Evolutionary conservation across 2,888 invertebrate species (phyloP).

Genomic region (Epinotia bilunana): DNA sequence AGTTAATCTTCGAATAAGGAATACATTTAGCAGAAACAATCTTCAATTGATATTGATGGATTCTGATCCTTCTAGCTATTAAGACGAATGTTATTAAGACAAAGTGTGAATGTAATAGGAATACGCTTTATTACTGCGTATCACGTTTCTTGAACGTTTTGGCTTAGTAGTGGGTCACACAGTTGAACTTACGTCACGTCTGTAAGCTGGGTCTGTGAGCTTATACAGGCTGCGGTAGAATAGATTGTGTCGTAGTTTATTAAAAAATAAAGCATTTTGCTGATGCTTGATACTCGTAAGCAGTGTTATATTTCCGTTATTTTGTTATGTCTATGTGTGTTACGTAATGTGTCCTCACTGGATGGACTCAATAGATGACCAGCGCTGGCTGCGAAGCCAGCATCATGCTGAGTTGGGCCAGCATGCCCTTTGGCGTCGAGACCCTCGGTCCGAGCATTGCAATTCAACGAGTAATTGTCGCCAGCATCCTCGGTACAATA

Average conservation of each 20-base stretch:
- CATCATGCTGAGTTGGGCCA: too few relatives aligned
- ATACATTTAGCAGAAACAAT: constrained; percentile 35
- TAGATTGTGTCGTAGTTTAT: neutral
- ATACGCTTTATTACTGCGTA: constrained; percentile 17
- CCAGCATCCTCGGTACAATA: too few relatives aligned
- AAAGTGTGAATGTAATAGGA: constrained; percentile 47
- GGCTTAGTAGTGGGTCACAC: neutral
- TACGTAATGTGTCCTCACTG: too few relatives aligned
- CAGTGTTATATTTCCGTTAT: too few relatives aligned
- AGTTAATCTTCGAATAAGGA: constrained; percentile 48
- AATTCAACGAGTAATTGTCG: too few relatives aligned
- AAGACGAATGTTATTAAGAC: constrained; percentile 49
- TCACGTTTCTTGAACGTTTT: constrained; percentile 12
- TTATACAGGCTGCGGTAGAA: neutral
- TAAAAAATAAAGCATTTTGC: too few relatives aligned
- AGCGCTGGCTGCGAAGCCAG: too few relatives aligned
- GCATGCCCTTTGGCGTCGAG: too few relatives aligned
- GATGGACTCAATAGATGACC: too few relatives aligned
- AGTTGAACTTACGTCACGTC: neutral
- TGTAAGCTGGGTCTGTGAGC: neutral
- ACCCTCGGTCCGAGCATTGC: too few relatives aligned
- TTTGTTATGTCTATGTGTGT: too few relatives aligned
- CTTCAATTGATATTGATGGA: constrained; percentile 54
- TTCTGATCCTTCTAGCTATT: constrained; percentile 46
- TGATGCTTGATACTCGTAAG: too few relatives aligned